Evolutionary conservation across 2,113 vertebrate genomes (phyloP).

Genomic region (Archocentrus centrarchus): DNA sequence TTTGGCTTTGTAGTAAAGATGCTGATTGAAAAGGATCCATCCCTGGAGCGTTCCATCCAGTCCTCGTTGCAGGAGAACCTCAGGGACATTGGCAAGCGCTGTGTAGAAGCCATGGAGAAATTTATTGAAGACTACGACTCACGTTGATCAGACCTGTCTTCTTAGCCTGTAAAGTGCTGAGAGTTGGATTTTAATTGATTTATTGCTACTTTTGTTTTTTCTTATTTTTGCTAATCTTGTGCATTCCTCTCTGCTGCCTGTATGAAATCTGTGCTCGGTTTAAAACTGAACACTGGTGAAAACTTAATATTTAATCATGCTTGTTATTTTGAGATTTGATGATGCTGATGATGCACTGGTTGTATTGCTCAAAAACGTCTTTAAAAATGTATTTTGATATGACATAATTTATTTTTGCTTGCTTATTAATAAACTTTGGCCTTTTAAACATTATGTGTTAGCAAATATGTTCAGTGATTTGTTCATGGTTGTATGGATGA

Average conservation of each 20-base stretch:
- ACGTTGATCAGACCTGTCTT: constrained; percentile 16
- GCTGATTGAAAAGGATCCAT: constrained; percentile 81
- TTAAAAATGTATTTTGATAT: neutral
- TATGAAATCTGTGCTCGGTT: neutral
- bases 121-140: constrained; percentile 82
- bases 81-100: constrained; percentile 76
- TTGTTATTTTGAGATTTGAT: neutral
- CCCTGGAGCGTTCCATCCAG: constrained; percentile 75
- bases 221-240: neutral
- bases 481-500: neutral
- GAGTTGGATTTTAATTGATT: constrained; percentile 4
- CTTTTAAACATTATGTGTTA: neutral
- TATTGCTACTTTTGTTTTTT: constrained; percentile 6
- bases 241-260: neutral
- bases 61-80: constrained; percentile 78
- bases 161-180: neutral
- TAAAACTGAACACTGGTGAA: neutral
- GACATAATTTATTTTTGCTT: constrained; percentile 20
- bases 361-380: neutral
- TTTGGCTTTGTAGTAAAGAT: constrained; percentile 81
- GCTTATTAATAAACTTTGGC: neutral
- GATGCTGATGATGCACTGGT: neutral
- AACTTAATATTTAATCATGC: neutral
- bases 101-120: constrained; percentile 78
- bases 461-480: neutral